Evolutionary conservation across 2,888 invertebrate genomes (phyloP), one percentile per base, ranked within the genome.

Genomic region (Argyresthia albistria): DNA sequence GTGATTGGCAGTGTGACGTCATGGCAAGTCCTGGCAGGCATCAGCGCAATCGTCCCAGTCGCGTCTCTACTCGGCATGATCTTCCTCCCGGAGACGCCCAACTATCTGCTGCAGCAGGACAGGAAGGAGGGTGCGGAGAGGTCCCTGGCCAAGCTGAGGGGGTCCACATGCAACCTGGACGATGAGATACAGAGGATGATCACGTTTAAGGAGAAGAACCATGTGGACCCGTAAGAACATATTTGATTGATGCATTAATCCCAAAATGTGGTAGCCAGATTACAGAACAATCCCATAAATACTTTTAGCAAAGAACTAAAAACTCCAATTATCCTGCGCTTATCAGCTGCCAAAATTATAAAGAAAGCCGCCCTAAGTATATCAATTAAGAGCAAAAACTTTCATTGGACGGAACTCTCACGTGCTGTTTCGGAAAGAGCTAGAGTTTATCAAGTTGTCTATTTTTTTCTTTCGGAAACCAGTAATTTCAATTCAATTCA

Each of bases 81-180:
- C 25, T 67, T 91, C 10, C 86, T 93, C 52, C 93, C 94, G 0
- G 94, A 94, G 66, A 90, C 93, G 0, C 94, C 94, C 1, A 91
- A 93, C 62, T 94, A 90, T 72, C 88, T 93, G 11, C 83, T 93
- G 12, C 88, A 90, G 2, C 88, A 89, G 46, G 89, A 90, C 56
- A 88, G 88, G 57, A 86, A 88, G 42, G 89, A 90, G 35, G 84
- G 90, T 45, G 93, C 93, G 0, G 79, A 89, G 56, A 80, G 77
- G 49, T 90, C 91, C 0, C 70, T 92, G 43, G 74, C 76, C 4
- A 89, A 89, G 60, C 80, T 92, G 8, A 78, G 92, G 53, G 91
- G 91, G 0, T 90, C 90, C 10, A 89, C 89, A 0, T 92, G 89
- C 62, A 86, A 92, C 61, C 66, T 92, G 2, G 84, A 91, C 47